Conservation (phyloP, 2,797 vertebrate genomes). For the Lepidocolaptes lacrymiger region DNA sequence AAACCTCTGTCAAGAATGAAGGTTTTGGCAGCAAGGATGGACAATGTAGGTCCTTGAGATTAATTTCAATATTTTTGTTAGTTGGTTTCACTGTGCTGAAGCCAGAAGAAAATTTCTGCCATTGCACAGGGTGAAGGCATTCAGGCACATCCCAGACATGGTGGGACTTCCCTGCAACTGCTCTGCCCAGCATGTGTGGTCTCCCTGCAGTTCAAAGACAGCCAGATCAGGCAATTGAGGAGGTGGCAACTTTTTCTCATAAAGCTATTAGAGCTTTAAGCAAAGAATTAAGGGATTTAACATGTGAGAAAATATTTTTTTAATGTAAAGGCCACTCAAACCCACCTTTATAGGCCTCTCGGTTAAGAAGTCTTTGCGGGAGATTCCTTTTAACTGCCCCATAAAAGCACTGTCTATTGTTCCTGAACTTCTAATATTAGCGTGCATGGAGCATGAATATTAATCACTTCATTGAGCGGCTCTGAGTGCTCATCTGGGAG, state of each 20-base stretch:
- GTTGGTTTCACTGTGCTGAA: not conserved
- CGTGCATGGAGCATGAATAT: not conserved
- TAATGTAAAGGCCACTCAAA: not conserved
- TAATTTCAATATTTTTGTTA: not conserved
- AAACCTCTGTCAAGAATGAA: not conserved
- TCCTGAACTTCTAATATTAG: not conserved
- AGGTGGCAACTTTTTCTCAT: not conserved
- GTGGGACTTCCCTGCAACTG: not conserved
- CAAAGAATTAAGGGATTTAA: not conserved
- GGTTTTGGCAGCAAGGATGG: not conserved
- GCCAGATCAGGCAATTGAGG: accelerated
- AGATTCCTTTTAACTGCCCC: not conserved
- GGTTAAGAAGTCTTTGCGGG: not conserved
- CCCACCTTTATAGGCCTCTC: not conserved
- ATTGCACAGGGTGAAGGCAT: accelerated
- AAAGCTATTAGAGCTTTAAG: not conserved
- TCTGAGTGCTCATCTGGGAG: not conserved
- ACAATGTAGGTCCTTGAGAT: not conserved
- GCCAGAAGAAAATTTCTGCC: not conserved
- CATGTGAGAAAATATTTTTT: not conserved
- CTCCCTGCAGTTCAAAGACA: not conserved
- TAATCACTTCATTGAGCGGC: not conserved
- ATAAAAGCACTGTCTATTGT: not conserved
- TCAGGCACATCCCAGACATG: accelerated
- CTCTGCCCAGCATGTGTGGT: not conserved